phyloP scores from a whole-genome alignment of 2,113 vertebrate species.

The Plestiodon gilberti region DNA sequence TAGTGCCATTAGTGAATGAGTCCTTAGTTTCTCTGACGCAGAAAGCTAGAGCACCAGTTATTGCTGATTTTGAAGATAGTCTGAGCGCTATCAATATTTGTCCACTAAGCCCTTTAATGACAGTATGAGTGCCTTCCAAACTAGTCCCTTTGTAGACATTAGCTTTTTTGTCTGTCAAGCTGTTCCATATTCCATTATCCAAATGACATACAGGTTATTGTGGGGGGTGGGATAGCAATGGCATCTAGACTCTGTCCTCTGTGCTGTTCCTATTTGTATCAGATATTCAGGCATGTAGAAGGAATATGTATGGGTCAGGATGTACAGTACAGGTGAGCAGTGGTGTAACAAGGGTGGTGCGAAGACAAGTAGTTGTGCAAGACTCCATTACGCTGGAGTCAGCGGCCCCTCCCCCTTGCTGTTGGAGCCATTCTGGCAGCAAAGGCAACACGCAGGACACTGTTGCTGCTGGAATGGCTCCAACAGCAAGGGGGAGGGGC shows the following conservation, averaged over 20 bases:
- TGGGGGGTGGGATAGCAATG: neutral
- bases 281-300: neutral
- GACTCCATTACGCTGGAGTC: no score
- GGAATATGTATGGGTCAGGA: neutral
- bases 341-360: no score
- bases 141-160: neutral
- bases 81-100: neutral
- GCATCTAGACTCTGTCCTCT: neutral
- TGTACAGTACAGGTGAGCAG: no score
- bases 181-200: neutral
- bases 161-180: neutral
- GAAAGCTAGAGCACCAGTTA: neutral
- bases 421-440: no score
- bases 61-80: neutral
- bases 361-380: no score
- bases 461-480: no score
- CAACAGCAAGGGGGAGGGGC: no score
- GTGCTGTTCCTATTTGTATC: conserved; percentile 1
- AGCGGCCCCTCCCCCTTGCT: no score
- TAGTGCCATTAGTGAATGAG: neutral
- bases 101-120: conserved; percentile 17
- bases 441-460: no score
- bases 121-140: conserved; percentile 23
- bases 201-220: neutral
- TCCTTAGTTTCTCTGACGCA: neutral